Conservation (phyloP, 2,797 vertebrate genomes). For the Anabas testudineus region DNA sequence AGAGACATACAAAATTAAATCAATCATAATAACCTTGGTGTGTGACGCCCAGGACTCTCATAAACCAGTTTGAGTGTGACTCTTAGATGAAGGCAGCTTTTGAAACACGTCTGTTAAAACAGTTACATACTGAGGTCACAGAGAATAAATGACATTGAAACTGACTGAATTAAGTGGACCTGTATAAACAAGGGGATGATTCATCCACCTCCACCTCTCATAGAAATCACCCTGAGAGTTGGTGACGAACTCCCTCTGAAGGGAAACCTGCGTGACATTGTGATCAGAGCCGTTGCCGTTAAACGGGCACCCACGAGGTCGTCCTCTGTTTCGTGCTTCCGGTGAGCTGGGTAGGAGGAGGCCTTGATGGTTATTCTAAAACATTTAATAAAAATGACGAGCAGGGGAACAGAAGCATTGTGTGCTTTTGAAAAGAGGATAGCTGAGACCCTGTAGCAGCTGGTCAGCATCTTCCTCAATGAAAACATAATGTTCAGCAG, state of each 20-base stretch:
- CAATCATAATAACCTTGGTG: no score
- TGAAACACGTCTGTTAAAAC: background rate
- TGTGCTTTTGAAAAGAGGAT: conserved; percentile 10
- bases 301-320: conserved; percentile 31
- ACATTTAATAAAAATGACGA: background rate
- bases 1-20: no score
- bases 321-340: conserved; percentile 15
- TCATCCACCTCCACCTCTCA: conserved; percentile 23
- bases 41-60: background rate
- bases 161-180: background rate
- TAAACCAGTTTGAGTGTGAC: background rate
- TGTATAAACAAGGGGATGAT: conserved; percentile 2
- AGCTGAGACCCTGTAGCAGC: background rate
- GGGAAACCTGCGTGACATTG: conserved; percentile 43
- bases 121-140: conserved; percentile 1
- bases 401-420: background rate
- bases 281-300: conserved; percentile 8
- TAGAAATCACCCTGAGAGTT: background rate
- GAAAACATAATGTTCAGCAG: conserved; percentile 20
- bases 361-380: background rate
- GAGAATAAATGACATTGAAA: conserved; percentile 8
- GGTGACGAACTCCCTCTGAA: conserved; percentile 14
- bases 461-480: conserved; percentile 11
- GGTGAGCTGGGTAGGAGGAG: conserved; percentile 29
- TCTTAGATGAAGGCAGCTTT: background rate